Percentiles rank a stretch among this genome's conserved stretches.
phyloP scores from a whole-genome alignment of 2,113 vertebrate genomes.

The Saccopteryx bilineata region DNA sequence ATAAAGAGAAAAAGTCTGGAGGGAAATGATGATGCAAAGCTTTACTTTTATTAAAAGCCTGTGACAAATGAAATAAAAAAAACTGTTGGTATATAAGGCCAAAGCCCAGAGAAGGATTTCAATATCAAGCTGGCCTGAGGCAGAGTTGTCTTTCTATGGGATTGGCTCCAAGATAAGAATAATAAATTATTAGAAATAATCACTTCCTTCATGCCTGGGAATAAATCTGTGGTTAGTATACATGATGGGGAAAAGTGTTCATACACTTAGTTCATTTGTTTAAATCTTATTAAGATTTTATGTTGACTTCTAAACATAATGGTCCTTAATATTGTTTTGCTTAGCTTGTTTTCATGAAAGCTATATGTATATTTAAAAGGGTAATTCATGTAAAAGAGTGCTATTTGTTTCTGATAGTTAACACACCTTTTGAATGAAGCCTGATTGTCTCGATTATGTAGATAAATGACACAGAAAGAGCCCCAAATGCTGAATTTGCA shows the following conservation, averaged over 20 bases:
- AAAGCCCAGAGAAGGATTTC: slow-evolving; percentile 21
- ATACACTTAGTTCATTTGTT: slow-evolving; percentile 27
- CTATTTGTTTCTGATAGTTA: neutral
- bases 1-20: slow-evolving; percentile 2
- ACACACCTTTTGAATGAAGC: neutral
- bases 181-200: slow-evolving; percentile 25
- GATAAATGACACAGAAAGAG: neutral
- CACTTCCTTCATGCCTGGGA: neutral
- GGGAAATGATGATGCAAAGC: neutral
- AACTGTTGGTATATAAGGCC: neutral
- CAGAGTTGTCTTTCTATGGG: neutral
- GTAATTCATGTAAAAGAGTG: neutral
- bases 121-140: neutral
- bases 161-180: slow-evolving; percentile 27
- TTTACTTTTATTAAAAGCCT: slow-evolving; percentile 53
- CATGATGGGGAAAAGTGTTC: neutral
- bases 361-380: neutral
- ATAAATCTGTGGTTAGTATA: slow-evolving; percentile 47
- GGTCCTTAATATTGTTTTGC: neutral
- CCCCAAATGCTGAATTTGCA: neutral
- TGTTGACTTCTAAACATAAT: slow-evolving; percentile 28
- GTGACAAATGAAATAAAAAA: neutral
- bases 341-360: slow-evolving; percentile 3
- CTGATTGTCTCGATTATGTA: neutral
- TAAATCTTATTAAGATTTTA: slow-evolving; percentile 42